Conservation (phyloP, 2,113 vertebrate species). For the Menura novaehollandiae region DNA sequence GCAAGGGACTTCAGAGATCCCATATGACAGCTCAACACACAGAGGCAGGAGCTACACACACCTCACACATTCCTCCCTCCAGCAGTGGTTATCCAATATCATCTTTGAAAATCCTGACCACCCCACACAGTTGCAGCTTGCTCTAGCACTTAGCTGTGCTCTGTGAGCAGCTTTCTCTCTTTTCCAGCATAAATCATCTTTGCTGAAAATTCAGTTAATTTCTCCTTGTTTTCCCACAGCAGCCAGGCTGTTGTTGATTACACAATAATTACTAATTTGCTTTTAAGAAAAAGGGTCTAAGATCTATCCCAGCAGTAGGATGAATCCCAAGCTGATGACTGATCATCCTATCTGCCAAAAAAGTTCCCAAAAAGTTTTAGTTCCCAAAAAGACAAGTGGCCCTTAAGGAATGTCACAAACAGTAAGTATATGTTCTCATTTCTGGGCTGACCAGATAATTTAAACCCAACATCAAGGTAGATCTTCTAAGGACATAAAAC, state of each 20-base stretch:
- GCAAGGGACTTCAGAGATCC: not conserved
- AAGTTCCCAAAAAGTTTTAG: not conserved
- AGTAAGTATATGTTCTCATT: not conserved
- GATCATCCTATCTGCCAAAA: not conserved
- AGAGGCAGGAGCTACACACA: accelerated
- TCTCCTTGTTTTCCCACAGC: not conserved
- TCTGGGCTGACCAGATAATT: not conserved
- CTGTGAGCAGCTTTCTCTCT: not conserved
- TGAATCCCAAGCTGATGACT: not conserved
- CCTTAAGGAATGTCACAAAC: not conserved
- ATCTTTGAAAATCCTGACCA: not conserved
- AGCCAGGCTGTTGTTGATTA: not conserved
- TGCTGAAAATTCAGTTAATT: not conserved
- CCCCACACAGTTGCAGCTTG: not conserved
- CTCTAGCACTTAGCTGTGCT: not conserved
- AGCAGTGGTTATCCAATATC: accelerated
- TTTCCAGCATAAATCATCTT: not conserved
- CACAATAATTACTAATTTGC: not conserved
- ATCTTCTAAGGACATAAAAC: not conserved
- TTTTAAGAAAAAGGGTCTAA: not conserved
- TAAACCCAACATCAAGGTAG: not conserved
- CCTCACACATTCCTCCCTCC: not conserved
- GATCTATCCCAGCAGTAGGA: not conserved
- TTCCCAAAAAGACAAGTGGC: not conserved
- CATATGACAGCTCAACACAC: accelerated